phyloP scores from a whole-genome alignment of 2,888 invertebrate species.

The Xanthia togata region DNA sequence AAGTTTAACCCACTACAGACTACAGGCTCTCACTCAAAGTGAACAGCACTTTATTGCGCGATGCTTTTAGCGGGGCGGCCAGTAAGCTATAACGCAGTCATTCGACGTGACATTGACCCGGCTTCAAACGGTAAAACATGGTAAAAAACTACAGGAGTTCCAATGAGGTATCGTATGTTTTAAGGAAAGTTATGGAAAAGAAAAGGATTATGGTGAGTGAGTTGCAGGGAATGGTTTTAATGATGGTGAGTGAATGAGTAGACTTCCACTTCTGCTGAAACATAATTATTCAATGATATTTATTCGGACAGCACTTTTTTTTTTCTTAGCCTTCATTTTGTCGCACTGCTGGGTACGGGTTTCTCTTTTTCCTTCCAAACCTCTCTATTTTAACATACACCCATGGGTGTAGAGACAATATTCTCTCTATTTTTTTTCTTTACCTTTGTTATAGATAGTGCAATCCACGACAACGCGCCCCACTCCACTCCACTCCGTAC shows the following conservation, averaged over 20 bases:
- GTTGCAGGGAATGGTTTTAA: no score
- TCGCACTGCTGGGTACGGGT: no score
- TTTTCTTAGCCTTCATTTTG: not conserved
- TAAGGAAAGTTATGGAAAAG: not conserved
- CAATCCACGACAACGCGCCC: no score
- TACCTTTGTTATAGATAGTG: no score
- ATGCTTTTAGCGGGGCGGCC: conserved; percentile 72
- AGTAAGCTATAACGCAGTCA: conserved; percentile 63
- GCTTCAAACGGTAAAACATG: conserved; percentile 22
- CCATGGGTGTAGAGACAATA: no score
- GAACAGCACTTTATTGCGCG: conserved; percentile 74
- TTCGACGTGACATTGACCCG: conserved; percentile 71
- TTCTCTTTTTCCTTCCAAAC: not conserved
- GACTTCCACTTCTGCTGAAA: no score
- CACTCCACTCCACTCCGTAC: no score
- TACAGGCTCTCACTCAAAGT: conserved; percentile 55
- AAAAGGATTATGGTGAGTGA: not conserved
- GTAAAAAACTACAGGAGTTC: conserved; percentile 10
- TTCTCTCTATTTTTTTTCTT: no score
- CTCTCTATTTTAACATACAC: not conserved
- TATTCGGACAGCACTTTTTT: not conserved
- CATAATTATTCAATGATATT: not conserved
- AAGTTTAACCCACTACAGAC: conserved; percentile 55
- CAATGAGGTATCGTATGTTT: conserved; percentile 2
- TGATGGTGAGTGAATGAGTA: not conserved